A percentile compares a stretch with the other conserved stretches of the same genome.
phyloP scores from a whole-genome alignment of 2,113 vertebrate genomes.

The Acrocephalus arundinaceus region DNA sequence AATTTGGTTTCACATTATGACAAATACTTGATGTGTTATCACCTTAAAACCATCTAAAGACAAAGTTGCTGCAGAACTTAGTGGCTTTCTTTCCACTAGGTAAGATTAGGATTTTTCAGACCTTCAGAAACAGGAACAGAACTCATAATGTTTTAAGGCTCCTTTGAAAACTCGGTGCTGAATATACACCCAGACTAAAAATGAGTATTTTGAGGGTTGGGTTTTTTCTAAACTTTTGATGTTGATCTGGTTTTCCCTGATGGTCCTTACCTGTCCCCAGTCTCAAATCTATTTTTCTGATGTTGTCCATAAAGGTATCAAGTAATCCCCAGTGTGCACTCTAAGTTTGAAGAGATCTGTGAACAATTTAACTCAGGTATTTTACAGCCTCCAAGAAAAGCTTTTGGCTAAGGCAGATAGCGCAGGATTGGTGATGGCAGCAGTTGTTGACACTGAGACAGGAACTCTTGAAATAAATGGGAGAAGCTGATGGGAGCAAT shows the following conservation, averaged over 20 bases:
- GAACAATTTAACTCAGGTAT: background rate
- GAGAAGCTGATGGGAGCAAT: background rate
- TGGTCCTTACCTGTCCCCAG: background rate
- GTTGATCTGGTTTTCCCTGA: background rate
- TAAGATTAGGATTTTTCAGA: background rate
- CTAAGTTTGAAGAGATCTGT: background rate
- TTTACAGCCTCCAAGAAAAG: background rate
- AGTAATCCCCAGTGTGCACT: background rate
- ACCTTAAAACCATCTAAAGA: background rate
- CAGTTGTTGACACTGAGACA: background rate
- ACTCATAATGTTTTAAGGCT: background rate
- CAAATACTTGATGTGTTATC: background rate
- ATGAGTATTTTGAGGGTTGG: rapidly evolving
- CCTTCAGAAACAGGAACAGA: background rate
- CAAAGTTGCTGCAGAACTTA: background rate
- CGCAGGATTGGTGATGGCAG: background rate
- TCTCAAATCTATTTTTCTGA: background rate
- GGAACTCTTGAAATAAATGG: background rate
- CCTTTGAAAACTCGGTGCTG: background rate
- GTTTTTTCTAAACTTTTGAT: background rate
- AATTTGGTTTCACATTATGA: background rate
- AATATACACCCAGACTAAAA: background rate
- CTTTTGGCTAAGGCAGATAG: background rate
- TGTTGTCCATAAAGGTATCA: background rate
- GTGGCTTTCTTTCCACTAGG: background rate